Evolutionary conservation across 2,888 invertebrate species (phyloP), one percentile per base, ranked within the genome.

Genomic region (Stenodema calcarata): DNA sequence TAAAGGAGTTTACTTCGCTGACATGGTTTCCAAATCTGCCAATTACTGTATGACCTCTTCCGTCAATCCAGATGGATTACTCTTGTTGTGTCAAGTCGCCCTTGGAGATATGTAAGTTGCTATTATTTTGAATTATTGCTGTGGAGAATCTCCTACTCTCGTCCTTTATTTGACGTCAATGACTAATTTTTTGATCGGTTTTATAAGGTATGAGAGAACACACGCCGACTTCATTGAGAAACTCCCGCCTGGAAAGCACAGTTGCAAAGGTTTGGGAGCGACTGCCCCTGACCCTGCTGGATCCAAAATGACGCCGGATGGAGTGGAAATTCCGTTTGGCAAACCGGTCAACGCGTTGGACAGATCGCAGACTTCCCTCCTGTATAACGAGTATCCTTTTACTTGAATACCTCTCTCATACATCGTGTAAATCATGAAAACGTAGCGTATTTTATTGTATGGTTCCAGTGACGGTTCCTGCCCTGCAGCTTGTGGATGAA

Each of bases 11-110:
- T 98, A 98, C 92, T 99, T 99, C 92, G 99, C 99, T 12, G 99
- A 99, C 91, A 99, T 99, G 98, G 98, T 99, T 0, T 97, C 98
- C 9, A 99, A 99, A 91, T 98, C 98, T 0, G 99, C 99, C 11
- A 99, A 99, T 92, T 99, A 99, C 91, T 99, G 99, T 92, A 94
- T 94, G 90, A 95, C 98, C 1, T 94, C 92, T 89, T 92, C 92
- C 14, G 90, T 91, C 28, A 94, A 94, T 90, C 93, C 95, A 0
- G 94, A 94, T n/a, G 99, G 98, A 41, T 91, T 99, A 62, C 90
- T 99, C 92, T 90, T 99, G 90, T 93, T 99, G 0, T 98, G 98
- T 90, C 99, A 99, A 91, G 99, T 98, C 3, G 99, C 99, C 0
- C 93, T 99, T 1, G 99, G 99, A 70, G 94, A 96, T 88, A 97